These are phyloP conservation scores for Mareca penelope DNA, from an alignment of 2,797 vertebrate species.

Conservation along the genomic window DNA sequence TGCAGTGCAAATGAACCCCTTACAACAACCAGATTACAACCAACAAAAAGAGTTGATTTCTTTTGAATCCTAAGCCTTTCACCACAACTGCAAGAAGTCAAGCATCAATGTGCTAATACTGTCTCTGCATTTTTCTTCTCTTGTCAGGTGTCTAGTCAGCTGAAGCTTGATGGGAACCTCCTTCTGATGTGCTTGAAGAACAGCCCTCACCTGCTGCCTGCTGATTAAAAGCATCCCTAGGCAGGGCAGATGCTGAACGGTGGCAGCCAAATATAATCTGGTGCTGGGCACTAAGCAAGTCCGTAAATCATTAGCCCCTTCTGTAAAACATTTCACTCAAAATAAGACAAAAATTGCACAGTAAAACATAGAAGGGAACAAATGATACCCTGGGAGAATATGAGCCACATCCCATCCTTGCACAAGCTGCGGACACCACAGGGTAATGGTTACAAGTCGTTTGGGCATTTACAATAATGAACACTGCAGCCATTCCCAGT, in stretches of 20 bases:
- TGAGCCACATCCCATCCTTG: not conserved
- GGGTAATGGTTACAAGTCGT: not conserved
- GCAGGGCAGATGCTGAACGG: not conserved
- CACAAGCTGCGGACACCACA: not conserved
- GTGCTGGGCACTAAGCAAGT: not conserved
- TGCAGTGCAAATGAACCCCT: not conserved
- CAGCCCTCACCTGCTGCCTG: not conserved
- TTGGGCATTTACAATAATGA: not conserved
- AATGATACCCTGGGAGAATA: not conserved
- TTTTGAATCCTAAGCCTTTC: not conserved
- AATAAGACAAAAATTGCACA: not conserved
- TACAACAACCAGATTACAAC: not conserved
- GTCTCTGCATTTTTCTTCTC: not conserved
- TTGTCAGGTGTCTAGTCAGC: not conserved
- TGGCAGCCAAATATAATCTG: not conserved
- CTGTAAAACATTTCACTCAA: not conserved
- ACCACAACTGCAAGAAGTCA: not conserved
- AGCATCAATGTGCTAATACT: not conserved
- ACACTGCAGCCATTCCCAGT: slow-evolving; percentile 2
- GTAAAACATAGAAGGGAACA: not conserved
- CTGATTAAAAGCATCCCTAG: not conserved
- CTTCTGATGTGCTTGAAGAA: not conserved
- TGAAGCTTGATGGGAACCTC: not conserved
- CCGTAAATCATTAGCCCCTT: not conserved
- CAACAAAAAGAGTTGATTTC: not conserved